Evolutionary conservation across 1,140 invertebrate genomes (phyloP).

Genomic region (Heliconius nattereri): DNA sequence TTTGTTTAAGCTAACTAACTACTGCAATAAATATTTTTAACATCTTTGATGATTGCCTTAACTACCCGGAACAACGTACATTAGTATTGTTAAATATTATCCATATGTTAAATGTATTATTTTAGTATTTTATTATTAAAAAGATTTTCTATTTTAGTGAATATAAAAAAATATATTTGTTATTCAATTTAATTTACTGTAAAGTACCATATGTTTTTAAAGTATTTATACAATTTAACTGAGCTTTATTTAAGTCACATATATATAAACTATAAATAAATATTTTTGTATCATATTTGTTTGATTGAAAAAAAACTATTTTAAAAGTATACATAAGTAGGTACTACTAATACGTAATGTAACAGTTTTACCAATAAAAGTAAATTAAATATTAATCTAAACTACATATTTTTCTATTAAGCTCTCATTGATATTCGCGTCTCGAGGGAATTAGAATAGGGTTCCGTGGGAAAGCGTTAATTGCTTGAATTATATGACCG

Average conservation of each 20-base stretch:
- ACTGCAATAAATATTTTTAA: constrained; percentile 76
- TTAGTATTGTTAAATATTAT: constrained; percentile 6
- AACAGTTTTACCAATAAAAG: background rate
- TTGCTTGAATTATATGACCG: constrained; percentile 69
- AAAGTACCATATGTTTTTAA: too few species aligned
- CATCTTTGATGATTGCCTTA: constrained; percentile 61
- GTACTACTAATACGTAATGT: background rate
- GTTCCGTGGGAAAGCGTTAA: constrained; percentile 56
- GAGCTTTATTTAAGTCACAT: too few species aligned
- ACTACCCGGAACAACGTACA: constrained; percentile 22
- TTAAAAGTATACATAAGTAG: background rate
- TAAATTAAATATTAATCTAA: background rate
- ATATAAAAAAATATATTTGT: too few species aligned
- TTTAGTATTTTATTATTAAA: background rate
- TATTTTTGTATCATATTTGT: too few species aligned
- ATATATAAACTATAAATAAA: too few species aligned
- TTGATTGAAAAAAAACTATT: too few species aligned
- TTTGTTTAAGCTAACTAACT: constrained; percentile 74
- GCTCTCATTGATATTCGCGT: constrained; percentile 38
- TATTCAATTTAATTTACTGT: too few species aligned
- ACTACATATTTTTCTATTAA: constrained; percentile 5
- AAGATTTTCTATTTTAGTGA: background rate
- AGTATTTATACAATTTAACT: too few species aligned
- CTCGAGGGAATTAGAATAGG: constrained; percentile 49
- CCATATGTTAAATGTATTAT: background rate